Evolutionary conservation across 2,888 invertebrate species (phyloP).

Genomic region (Eilema sororculum): DNA sequence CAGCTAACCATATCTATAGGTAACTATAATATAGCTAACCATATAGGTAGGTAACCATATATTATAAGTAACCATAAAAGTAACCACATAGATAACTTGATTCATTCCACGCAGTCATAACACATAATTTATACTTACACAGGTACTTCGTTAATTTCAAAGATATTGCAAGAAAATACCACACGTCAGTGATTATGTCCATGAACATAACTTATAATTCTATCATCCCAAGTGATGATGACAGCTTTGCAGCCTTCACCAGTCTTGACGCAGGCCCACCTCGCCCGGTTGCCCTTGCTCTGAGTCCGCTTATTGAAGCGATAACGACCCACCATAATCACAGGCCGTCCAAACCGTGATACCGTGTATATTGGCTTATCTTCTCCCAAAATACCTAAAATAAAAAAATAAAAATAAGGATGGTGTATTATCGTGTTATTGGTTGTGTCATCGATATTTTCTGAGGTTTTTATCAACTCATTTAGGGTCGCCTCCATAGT

Average conservation of each 20-base stretch:
- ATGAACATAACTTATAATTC: conserved; percentile 17
- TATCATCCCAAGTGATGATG: conserved; percentile 17
- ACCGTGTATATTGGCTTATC: conserved; percentile 8
- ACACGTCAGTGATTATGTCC: conserved; percentile 22
- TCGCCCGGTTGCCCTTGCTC: conserved; percentile 56
- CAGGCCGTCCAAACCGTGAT: conserved; percentile 41
- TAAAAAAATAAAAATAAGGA: neutral
- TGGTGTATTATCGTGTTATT: too few relatives aligned
- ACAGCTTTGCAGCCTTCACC: conserved; percentile 43
- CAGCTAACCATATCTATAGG: too few relatives aligned
- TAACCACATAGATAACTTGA: neutral
- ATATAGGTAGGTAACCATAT: too few relatives aligned
- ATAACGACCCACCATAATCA: conserved; percentile 61
- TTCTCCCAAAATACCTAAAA: conserved; percentile 4
- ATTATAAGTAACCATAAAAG: too few relatives aligned
- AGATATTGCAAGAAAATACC: too few relatives aligned
- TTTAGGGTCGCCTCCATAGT: too few relatives aligned
- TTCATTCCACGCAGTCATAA: neutral
- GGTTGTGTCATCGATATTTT: too few relatives aligned
- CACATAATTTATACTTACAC: too few relatives aligned
- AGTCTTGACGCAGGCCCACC: conserved; percentile 68
- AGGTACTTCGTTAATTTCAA: too few relatives aligned
- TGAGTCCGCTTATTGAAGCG: conserved; percentile 64
- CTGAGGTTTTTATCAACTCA: too few relatives aligned
- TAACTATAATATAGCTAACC: too few relatives aligned